These are phyloP conservation scores for Lathamus discolor DNA, from an alignment of 2,113 vertebrate genomes.

Conservation along the genomic window DNA sequence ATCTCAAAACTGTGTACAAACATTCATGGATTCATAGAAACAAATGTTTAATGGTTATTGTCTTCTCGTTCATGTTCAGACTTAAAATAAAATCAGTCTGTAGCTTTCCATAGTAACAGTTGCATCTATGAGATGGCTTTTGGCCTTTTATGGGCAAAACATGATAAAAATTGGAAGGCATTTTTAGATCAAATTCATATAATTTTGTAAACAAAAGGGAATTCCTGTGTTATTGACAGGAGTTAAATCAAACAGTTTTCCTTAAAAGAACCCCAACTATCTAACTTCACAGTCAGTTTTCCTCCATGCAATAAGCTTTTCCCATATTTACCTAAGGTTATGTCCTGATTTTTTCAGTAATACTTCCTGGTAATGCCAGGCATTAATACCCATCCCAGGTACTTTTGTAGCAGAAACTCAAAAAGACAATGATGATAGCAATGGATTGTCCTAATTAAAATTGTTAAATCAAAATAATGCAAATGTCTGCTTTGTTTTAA, in stretches of 20 bases:
- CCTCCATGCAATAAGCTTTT: neutral
- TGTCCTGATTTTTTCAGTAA: neutral
- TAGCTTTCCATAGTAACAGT: neutral
- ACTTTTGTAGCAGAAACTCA: neutral
- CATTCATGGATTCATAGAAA: slow-evolving; percentile 56
- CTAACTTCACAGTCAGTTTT: neutral
- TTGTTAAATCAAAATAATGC: neutral
- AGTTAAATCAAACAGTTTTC: neutral
- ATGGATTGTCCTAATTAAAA: neutral
- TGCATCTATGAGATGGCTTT: neutral
- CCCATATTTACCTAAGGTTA: neutral
- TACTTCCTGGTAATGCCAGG: neutral
- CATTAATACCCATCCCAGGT: neutral
- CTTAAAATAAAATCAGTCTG: slow-evolving; percentile 7
- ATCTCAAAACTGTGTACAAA: slow-evolving; percentile 72
- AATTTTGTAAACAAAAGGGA: neutral
- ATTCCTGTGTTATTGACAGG: neutral
- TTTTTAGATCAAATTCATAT: neutral
- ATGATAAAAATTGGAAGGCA: neutral
- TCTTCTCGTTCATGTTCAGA: slow-evolving; percentile 9
- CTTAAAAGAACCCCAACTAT: neutral
- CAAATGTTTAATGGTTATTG: neutral
- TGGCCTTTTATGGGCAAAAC: slow-evolving; percentile 1
- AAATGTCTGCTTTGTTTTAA: neutral
- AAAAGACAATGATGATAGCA: neutral